Evolutionary conservation across 1,140 invertebrate genomes (phyloP).

Genomic region (Holotrichia oblita): DNA sequence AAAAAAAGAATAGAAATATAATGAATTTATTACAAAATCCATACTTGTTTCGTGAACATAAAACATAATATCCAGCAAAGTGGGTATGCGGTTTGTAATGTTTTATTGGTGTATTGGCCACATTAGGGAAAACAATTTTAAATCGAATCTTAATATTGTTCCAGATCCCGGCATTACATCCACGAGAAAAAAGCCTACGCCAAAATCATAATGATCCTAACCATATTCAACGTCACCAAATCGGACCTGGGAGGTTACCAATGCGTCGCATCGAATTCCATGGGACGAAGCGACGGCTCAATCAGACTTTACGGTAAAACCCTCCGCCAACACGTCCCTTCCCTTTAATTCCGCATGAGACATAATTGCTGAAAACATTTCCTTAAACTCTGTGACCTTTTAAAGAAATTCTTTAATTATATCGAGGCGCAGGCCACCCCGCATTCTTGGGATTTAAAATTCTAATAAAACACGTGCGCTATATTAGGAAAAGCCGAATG

Average conservation of each 20-base stretch:
- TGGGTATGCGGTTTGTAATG: no score
- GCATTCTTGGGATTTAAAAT: conserved; percentile 12
- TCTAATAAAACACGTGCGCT: neutral
- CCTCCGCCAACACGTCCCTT: no score
- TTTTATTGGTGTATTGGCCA: no score
- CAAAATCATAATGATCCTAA: conserved; percentile 72
- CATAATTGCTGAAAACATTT: no score
- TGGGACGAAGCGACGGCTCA: conserved; percentile 74
- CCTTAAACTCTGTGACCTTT: no score
- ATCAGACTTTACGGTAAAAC: conserved; percentile 74
- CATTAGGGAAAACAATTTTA: neutral
- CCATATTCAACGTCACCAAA: conserved; percentile 70
- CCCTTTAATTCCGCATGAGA: neutral
- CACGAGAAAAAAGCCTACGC: conserved; percentile 66
- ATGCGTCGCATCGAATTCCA: conserved; percentile 76
- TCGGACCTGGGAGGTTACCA: conserved; percentile 76
- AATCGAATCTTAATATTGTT: conserved; percentile 41
- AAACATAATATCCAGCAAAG: no score
- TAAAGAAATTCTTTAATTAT: no score
- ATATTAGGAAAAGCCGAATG: neutral
- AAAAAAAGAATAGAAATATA: no score
- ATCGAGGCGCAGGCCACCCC: no score
- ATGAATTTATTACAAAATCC: no score
- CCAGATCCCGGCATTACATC: conserved; percentile 68
- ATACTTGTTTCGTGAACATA: no score